A percentile compares a stretch with the other conserved stretches of the same genome.
phyloP scores from a whole-genome alignment of 2,888 invertebrate species.

The Bombyx huttoni region DNA sequence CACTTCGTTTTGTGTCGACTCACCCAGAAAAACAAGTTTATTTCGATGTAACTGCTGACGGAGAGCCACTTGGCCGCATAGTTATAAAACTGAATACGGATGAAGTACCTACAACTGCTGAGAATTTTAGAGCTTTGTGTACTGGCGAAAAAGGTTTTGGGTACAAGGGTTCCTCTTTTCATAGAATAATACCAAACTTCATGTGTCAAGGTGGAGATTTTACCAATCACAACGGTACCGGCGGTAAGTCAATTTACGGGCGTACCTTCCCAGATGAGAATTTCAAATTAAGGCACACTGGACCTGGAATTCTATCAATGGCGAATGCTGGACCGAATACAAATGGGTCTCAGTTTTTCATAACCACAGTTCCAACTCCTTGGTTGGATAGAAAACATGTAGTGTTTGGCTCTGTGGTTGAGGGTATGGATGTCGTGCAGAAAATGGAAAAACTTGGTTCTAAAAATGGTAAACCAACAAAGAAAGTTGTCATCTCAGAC shows the following conservation, averaged over 20 bases:
- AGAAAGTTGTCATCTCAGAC: constrained; percentile 84
- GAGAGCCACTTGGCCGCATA: constrained; percentile 84
- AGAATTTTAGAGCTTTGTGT: constrained; percentile 96
- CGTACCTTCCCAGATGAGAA: constrained; percentile 95
- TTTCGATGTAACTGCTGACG: constrained; percentile 91
- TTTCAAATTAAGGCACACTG: constrained; percentile 92
- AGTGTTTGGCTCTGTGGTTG: constrained; percentile 92
- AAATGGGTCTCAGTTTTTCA: constrained; percentile 98
- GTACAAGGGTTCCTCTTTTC: constrained; percentile 92
- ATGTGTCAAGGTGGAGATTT: constrained; percentile 98
- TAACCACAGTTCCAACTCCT: constrained; percentile 91
- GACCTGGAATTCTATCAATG: constrained; percentile 93
- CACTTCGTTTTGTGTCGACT: constrained; percentile 49
- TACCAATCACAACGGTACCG: constrained; percentile 92
- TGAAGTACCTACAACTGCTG: constrained; percentile 93
- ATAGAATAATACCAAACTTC: constrained; percentile 92
- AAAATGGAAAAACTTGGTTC: constrained; percentile 87
- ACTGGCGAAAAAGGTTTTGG: constrained; percentile 76
- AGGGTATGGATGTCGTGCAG: constrained; percentile 93
- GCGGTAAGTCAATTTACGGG: constrained; percentile 97
- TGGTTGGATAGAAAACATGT: constrained; percentile 97
- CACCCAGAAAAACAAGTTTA: constrained; percentile 75
- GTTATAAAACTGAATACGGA: constrained; percentile 90
- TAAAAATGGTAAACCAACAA: constrained; percentile 86
- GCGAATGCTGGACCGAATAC: constrained; percentile 96